These are phyloP conservation scores for Zaprionus gabonicus DNA, from an alignment of 1,140 invertebrate species.

Conservation along the genomic window DNA sequence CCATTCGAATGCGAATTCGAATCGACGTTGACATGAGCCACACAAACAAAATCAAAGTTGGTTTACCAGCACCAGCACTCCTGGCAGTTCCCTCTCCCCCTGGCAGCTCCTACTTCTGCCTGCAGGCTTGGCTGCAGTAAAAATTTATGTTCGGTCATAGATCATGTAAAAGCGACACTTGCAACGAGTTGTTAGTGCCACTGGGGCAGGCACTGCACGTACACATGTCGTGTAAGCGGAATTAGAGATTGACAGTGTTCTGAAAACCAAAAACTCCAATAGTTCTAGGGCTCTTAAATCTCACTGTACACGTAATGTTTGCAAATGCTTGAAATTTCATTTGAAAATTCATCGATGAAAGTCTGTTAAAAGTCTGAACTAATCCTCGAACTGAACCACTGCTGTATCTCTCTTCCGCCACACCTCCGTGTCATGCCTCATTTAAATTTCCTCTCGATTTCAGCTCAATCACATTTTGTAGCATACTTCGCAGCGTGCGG, in stretches of 20 bases:
- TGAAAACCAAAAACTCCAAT: background rate
- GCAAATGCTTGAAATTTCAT: no score
- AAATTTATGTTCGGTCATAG: constrained; percentile 75
- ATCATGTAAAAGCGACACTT: constrained; percentile 68
- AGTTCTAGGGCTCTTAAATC: background rate
- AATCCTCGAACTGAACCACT: no score
- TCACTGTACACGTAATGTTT: no score
- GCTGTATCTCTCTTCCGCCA: no score
- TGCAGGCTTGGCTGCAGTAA: constrained; percentile 58
- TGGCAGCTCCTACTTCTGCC: background rate
- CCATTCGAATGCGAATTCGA: constrained; percentile 69
- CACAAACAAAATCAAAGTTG: constrained; percentile 20
- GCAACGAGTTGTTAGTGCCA: constrained; percentile 40
- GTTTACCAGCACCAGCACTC: background rate
- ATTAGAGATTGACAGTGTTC: constrained; percentile 24
- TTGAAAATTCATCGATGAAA: no score
- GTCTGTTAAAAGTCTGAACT: no score
- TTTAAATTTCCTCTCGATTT: background rate
- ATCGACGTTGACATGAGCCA: constrained; percentile 50
- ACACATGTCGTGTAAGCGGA: constrained; percentile 3
- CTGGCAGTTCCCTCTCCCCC: background rate
- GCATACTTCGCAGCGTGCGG: background rate
- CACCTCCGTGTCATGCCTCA: background rate
- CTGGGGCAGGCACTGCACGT: constrained; percentile 17
- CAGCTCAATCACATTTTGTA: background rate